phyloP scores from a whole-genome alignment of 37 sponge, comb jelly and placozoan species.

The Halisarca cf. caerulea region DNA sequence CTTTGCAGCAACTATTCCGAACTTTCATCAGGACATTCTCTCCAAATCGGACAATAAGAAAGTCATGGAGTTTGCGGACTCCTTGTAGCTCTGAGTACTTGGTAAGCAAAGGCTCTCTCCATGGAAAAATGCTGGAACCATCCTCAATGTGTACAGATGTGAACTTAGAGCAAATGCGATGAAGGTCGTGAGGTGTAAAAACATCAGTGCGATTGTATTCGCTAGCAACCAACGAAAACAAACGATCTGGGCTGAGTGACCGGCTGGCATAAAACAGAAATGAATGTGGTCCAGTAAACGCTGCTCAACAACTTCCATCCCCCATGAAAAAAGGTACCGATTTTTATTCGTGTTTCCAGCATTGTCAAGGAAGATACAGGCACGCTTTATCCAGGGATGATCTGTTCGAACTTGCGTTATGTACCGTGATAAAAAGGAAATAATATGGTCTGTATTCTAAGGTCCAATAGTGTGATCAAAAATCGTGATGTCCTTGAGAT shows the following conservation, averaged over 20 bases:
- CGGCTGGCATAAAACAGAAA: neutral
- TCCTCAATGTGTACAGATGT: neutral
- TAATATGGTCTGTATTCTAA: slow-evolving; percentile 47
- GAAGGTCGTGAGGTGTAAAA: neutral
- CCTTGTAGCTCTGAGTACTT: neutral
- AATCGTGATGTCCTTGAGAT: neutral
- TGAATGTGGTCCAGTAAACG: neutral
- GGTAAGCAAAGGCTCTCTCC: neutral
- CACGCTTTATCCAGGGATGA: slow-evolving; percentile 35
- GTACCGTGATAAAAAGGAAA: slow-evolving; percentile 30
- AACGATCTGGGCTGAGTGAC: neutral
- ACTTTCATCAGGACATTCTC: slow-evolving; percentile 4
- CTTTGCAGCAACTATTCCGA: neutral
- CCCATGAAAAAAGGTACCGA: slow-evolving; percentile 15
- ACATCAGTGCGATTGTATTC: slow-evolving; percentile 1
- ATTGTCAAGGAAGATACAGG: slow-evolving; percentile 45
- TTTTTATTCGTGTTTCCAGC: slow-evolving; percentile 47
- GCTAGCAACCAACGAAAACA: neutral
- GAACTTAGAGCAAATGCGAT: neutral
- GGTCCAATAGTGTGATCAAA: slow-evolving; percentile 46
- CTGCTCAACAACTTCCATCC: neutral
- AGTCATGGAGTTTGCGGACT: neutral
- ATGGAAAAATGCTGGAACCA: neutral
- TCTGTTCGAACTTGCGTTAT: neutral
- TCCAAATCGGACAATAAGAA: neutral